Base-by-base conservation (phyloP, 2,797 vertebrate genomes). In the Amazona ochrocephala region DNA sequence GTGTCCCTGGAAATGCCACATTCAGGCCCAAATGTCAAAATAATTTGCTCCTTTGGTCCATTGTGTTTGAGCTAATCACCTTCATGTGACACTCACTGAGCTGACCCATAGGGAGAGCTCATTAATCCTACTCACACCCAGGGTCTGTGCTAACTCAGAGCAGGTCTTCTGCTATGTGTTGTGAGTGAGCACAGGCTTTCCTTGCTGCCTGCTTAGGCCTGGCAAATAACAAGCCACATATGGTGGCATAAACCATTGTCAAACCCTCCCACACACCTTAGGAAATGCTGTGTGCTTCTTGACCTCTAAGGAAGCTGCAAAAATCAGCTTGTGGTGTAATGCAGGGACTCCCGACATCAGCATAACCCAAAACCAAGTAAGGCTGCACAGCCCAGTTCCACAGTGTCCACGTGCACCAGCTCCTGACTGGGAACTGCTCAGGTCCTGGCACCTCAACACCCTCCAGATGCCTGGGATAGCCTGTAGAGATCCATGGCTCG, bases 111-210 rank as follows among this genome's bases (percentile, higher is more conserved):
- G 61, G 0, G 2, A 77, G 44, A 64, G 26, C 51, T 20, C 64
- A 48, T 61, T 41, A 71, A 34, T 60, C 27, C 65, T 74, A 48
- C 37, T 61, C 44, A 48, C 41, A n/a, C 39, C 5, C n/a, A 34
- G 8, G 9, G 7, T 21, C 54, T 51, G 37, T 2, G 6, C 1
- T 2, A 30, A 54, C 10, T 84, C 0, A 0, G 24, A 71, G 30
- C 48, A 76, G 22, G 4, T 47, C 70, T 89, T 76, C 41, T 79
- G 54, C 39, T 67, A 14, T 2, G 10, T 47, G 26, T 3, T 60
- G 1, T 48, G 60, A 74, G 19, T 7, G 4, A 7, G 1, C 12
- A 15, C 9, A 71, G 80, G 27, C 32, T 68, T 61, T 81, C 10
- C 58, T 78, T 45, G 27, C n/a, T 84, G 15, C 44, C n/a, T 92